Percentiles rank a stretch among this genome's conserved stretches.
Conservation (phyloP, 2,113 vertebrate genomes). For the Lepidothrix coronata region DNA sequence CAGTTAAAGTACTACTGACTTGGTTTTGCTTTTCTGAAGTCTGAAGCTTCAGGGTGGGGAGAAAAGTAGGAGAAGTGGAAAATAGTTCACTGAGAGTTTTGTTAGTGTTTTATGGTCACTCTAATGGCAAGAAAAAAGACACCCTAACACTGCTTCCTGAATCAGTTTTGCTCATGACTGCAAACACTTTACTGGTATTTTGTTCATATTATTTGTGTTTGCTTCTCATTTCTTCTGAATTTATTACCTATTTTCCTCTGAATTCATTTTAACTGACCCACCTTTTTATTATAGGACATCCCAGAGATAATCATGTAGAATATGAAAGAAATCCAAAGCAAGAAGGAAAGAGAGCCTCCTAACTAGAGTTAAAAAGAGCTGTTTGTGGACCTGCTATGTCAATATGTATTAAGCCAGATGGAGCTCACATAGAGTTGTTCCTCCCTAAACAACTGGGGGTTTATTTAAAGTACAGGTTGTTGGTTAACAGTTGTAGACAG, state of each 20-base stretch:
- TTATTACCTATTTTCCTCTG: too few species aligned
- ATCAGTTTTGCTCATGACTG: too few species aligned
- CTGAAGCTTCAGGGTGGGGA: neutral
- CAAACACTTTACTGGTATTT: too few species aligned
- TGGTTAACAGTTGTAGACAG: neutral
- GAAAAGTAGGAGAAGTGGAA: neutral
- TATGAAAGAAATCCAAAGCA: neutral
- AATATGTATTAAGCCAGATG: neutral
- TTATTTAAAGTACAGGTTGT: neutral
- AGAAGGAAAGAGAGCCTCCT: neutral
- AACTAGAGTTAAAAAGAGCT: neutral
- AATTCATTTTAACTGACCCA: too few species aligned
- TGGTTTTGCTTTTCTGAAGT: neutral
- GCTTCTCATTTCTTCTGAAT: too few species aligned
- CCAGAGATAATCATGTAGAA: neutral
- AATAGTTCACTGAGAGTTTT: too few species aligned
- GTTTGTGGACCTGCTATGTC: neutral
- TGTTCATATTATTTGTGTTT: too few species aligned
- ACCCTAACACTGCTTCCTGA: too few species aligned
- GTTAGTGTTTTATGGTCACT: too few species aligned
- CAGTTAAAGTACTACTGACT: neutral
- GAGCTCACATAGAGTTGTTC: neutral
- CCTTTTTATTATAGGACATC: neutral
- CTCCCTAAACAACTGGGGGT: neutral
- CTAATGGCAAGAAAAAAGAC: too few species aligned